Evolutionary conservation across 1,140 invertebrate species (phyloP).

Genomic region (Parapsyche elsis): DNA sequence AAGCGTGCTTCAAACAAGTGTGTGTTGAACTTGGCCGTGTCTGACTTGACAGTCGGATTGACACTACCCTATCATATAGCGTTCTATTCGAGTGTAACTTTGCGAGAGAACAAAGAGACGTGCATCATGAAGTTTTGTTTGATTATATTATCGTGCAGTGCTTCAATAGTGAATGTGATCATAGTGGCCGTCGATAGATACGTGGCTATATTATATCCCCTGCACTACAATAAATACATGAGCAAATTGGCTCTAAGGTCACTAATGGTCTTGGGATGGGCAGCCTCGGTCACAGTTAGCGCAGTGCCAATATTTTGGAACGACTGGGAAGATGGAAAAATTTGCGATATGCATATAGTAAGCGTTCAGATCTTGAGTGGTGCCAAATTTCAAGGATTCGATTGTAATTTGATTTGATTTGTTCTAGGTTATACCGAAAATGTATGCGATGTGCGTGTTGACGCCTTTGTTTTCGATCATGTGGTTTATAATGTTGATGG

Average conservation of each 20-base stretch:
- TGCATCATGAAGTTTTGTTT: constrained; percentile 78
- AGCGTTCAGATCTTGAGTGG: background rate
- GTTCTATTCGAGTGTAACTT: constrained; percentile 72
- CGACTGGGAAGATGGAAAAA: constrained; percentile 68
- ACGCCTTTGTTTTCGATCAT: constrained; percentile 75
- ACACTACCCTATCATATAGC: constrained; percentile 79
- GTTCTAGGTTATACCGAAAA: constrained; percentile 67
- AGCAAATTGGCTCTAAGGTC: constrained; percentile 70
- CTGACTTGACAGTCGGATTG: constrained; percentile 78
- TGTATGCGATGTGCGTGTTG: constrained; percentile 75
- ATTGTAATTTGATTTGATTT: background rate
- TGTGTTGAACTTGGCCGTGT: constrained; percentile 78
- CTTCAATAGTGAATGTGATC: constrained; percentile 83
- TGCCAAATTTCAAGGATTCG: background rate
- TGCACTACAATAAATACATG: constrained; percentile 78
- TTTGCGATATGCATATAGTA: constrained; percentile 71
- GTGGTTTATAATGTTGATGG: constrained; percentile 76
- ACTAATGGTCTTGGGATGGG: constrained; percentile 74
- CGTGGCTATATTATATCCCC: constrained; percentile 83
- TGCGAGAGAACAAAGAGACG: constrained; percentile 69
- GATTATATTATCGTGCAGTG: constrained; percentile 77
- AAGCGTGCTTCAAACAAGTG: constrained; percentile 77
- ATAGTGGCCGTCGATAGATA: constrained; percentile 87
- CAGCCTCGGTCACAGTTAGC: constrained; percentile 71
- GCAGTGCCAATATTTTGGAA: constrained; percentile 79